Percentiles rank a stretch among this genome's conserved stretches.
Evolutionary conservation across 2,888 invertebrate genomes (phyloP).

Genomic region (Caenorhabditis auriculariae): DNA sequence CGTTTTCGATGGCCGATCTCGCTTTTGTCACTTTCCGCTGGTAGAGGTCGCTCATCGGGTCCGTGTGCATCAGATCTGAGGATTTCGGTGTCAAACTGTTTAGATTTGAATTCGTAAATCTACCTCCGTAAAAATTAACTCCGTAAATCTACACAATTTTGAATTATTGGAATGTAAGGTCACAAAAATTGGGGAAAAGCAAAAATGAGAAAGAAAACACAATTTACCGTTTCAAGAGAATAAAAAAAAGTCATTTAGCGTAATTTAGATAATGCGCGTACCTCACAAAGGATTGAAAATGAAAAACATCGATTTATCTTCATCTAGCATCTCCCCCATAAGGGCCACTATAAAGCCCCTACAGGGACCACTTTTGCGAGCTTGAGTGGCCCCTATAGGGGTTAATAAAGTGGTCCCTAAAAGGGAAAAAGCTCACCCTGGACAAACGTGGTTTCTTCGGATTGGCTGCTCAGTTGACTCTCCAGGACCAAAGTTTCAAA

Average conservation of each 20-base stretch:
- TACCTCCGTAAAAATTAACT: background rate
- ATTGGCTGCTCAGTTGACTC: conserved; percentile 76
- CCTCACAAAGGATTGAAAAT: too few species aligned
- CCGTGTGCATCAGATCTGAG: conserved; percentile 83
- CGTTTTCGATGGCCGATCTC: conserved; percentile 61
- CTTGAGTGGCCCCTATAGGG: too few species aligned
- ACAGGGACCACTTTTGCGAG: too few species aligned
- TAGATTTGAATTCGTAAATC: background rate
- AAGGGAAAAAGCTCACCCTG: conserved; percentile 55
- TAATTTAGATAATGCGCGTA: too few species aligned
- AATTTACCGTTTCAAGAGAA: too few species aligned
- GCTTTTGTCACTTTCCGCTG: conserved; percentile 75
- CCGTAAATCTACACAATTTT: too few species aligned
- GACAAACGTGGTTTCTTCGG: conserved; percentile 46
- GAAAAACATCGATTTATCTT: too few species aligned
- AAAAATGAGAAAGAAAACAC: background rate
- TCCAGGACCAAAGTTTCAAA: conserved; percentile 94
- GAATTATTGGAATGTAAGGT: background rate
- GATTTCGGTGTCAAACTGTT: conserved; percentile 24
- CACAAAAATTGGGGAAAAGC: background rate
- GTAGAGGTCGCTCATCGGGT: conserved; percentile 82
- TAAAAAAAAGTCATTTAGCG: too few species aligned
- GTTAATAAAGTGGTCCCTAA: too few species aligned
- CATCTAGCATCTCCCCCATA: too few species aligned
- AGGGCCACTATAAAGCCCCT: too few species aligned